Evolutionary conservation across 2,888 invertebrate species (phyloP).

Genomic region (Gymnoscelis rufifasciata): DNA sequence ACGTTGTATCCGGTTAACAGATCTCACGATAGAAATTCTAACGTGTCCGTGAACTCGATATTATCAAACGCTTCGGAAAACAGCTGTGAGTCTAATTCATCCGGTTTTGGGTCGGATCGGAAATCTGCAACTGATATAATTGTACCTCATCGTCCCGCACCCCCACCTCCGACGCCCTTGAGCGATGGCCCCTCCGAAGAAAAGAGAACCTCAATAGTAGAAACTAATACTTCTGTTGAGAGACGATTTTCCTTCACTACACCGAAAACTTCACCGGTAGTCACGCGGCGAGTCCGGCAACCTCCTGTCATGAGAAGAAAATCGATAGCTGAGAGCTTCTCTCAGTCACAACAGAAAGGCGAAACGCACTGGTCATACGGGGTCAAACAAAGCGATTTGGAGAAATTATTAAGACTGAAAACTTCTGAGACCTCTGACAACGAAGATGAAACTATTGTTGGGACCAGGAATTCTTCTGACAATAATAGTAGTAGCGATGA

Average conservation of each 20-base stretch:
- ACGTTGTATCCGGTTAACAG: conserved; percentile 57
- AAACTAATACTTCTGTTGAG: conserved; percentile 42
- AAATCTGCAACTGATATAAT: conserved; percentile 51
- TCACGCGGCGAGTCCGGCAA: conserved; percentile 58
- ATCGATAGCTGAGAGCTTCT: conserved; percentile 54
- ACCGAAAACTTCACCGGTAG: conserved; percentile 59
- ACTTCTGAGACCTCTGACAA: conserved; percentile 63
- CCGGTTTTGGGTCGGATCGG: conserved; percentile 69
- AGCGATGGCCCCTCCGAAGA: conserved; percentile 55
- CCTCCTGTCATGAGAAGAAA: conserved; percentile 70
- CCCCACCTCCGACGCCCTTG: conserved; percentile 64
- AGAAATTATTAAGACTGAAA: conserved; percentile 65
- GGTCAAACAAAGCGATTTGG: conserved; percentile 68
- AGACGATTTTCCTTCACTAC: conserved; percentile 59
- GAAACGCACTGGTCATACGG: conserved; percentile 74
- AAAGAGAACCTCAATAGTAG: conserved; percentile 47
- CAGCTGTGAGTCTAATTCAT: conserved; percentile 72
- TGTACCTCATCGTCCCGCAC: conserved; percentile 67
- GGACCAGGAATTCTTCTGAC: conserved; percentile 32
- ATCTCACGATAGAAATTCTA: conserved; percentile 68
- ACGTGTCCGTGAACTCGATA: conserved; percentile 72
- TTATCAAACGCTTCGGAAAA: conserved; percentile 69
- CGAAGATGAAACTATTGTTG: conserved; percentile 53
- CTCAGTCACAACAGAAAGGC: conserved; percentile 42
- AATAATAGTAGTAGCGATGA: conserved; percentile 47